Base-by-base conservation (phyloP, 2,888 invertebrate genomes). In the Zygothrica quintamaculata region DNA sequence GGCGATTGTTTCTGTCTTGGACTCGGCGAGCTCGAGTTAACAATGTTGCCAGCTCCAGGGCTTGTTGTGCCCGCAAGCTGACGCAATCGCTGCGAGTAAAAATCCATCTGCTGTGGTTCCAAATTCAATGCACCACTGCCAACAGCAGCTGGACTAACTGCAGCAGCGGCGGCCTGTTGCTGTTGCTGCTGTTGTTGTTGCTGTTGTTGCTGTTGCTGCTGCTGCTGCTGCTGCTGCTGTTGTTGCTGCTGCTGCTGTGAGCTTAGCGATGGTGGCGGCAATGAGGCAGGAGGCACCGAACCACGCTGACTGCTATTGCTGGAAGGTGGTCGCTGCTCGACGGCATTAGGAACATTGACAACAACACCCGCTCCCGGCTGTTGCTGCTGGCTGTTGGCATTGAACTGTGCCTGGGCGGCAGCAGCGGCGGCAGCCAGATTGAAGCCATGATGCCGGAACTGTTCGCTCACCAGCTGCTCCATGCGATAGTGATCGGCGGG, bases 21-120 rank as follows among this genome's bases (percentile, higher is more conserved):
- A 93, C 94, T 93, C 93, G 95, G 94, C 92, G 95, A 95, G 92
- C 95, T 95, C 92, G 95, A 93, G 93, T 93, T 93, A 93, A 93
- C 94, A 93, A 89, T 90, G 85, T 89, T 91, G 88, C 90, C 96
- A 93, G 95, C 95, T 93, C 96, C 96, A 93, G 97, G 96, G 94
- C 96, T 96, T 93, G 96, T 96, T 92, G 96, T 96, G 88, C 92
- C 91, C 93, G 98, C 98, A 93, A 98, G 95, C 94, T 98, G 98
- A 94, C 98, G 96, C 94, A 98, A 95, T 94, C 98, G 95, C 95
- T 98, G 98, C 93, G 98, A 98, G 95, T 98, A 99, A 95, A 98
- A 98, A 95, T 98, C 98, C 94, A 97, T 95, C 93, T 96, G 96
- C 91, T 96, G 96, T 90, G 96, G 96, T 93, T 96, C 97, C 87